Evolutionary conservation across 1,140 invertebrate genomes (phyloP).

Genomic region (Anoplophora glabripennis): DNA sequence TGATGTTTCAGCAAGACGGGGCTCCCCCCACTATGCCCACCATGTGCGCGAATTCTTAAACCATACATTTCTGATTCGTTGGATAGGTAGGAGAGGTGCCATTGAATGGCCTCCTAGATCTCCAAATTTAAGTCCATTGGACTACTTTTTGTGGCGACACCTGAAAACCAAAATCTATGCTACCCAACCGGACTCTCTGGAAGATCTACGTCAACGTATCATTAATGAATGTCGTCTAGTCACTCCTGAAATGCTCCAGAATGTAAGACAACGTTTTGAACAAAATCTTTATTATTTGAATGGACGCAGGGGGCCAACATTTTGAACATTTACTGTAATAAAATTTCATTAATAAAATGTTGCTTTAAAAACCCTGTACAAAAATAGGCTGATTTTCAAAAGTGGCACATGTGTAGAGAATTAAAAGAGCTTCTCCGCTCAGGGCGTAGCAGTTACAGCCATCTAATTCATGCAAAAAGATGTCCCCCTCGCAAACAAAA

Average conservation of each 20-base stretch:
- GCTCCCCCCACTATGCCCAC: background rate
- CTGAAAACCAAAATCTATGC: constrained; percentile 42
- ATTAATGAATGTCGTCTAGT: background rate
- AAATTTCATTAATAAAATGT: no score
- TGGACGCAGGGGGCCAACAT: constrained; percentile 1
- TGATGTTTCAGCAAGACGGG: constrained; percentile 10
- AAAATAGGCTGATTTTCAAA: no score
- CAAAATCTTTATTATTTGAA: constrained; percentile 10
- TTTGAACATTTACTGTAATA: no score
- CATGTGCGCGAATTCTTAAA: constrained; percentile 37
- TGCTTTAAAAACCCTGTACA: no score
- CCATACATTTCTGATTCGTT: constrained; percentile 42
- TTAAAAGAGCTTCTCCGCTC: no score
- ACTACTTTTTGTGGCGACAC: constrained; percentile 51
- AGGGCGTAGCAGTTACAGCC: no score
- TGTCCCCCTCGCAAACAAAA: no score
- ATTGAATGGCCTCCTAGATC: constrained; percentile 49
- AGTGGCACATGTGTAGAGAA: no score
- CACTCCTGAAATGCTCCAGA: constrained; percentile 2
- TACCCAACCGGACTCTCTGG: constrained; percentile 4
- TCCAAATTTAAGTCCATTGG: constrained; percentile 45
- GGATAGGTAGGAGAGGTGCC: constrained; percentile 48
- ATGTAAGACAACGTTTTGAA: constrained; percentile 2
- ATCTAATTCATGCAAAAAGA: no score
- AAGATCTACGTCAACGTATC: constrained; percentile 8